These are phyloP conservation scores for Anguilla marmorata DNA, from an alignment of 2,797 vertebrate genomes.

Conservation along the genomic window DNA sequence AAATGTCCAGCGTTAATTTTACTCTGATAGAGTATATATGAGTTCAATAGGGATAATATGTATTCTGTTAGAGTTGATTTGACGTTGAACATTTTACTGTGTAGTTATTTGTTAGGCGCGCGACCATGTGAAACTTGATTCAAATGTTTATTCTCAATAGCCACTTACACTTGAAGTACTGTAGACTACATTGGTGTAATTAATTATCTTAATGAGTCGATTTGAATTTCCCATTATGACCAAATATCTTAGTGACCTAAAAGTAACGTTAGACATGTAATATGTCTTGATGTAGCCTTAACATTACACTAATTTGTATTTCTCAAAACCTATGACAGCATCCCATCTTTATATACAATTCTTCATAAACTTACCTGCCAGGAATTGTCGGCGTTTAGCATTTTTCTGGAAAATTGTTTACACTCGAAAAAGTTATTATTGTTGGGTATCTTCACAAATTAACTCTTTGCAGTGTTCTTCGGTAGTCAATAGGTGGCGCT, in stretches of 20 bases:
- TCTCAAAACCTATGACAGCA: background rate
- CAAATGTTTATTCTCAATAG: background rate
- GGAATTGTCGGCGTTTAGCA: background rate
- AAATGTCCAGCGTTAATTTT: background rate
- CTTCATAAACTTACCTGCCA: background rate
- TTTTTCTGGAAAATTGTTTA: background rate
- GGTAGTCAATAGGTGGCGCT: slow-evolving; percentile 64
- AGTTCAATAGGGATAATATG: background rate
- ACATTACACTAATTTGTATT: background rate
- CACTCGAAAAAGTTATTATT: background rate
- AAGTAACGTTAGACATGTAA: background rate
- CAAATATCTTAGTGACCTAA: background rate
- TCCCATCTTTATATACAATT: background rate
- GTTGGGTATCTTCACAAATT: background rate
- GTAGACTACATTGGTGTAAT: background rate
- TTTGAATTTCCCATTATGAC: background rate
- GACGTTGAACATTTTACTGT: background rate
- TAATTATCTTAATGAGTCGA: background rate
- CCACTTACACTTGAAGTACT: background rate
- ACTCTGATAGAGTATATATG: background rate
- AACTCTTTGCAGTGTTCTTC: background rate
- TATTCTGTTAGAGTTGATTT: too few species aligned
- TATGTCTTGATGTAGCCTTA: background rate
- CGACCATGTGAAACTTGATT: background rate
- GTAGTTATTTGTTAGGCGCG: background rate